A percentile compares a stretch with the other conserved stretches of the same genome.
Evolutionary conservation across 2,888 invertebrate species (phyloP).

Genomic region (Plagiodera versicolora): DNA sequence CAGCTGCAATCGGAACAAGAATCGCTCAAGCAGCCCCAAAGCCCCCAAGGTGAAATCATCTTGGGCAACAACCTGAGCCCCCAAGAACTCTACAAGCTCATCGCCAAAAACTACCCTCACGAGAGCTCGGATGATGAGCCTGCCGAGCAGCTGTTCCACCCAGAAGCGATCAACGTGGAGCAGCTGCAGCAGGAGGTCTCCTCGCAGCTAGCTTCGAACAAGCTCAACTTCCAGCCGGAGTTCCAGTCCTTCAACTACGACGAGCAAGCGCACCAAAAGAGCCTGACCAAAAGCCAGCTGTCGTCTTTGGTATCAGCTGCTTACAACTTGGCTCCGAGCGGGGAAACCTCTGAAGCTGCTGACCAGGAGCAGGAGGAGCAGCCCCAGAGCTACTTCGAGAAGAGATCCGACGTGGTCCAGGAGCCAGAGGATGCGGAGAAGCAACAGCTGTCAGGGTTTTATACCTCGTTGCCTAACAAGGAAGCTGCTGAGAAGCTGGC

Average conservation of each 20-base stretch:
- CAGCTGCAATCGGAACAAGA: slow-evolving; percentile 31
- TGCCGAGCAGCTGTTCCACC: slow-evolving; percentile 48
- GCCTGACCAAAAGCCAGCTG: slow-evolving; percentile 26
- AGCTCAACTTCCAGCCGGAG: slow-evolving; percentile 53
- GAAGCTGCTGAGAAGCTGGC: slow-evolving; percentile 65
- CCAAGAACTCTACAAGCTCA: slow-evolving; percentile 31
- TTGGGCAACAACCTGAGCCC: slow-evolving; percentile 28
- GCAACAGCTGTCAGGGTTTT: slow-evolving; percentile 52
- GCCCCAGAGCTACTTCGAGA: slow-evolving; percentile 43
- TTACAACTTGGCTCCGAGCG: slow-evolving; percentile 34
- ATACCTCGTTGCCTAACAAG: slow-evolving; percentile 64
- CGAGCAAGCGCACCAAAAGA: slow-evolving; percentile 48
- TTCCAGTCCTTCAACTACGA: slow-evolving; percentile 57
- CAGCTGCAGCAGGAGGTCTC: slow-evolving; percentile 33
- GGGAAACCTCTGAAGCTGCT: slow-evolving; percentile 20
- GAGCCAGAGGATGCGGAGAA: slow-evolving; percentile 38
- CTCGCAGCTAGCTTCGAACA: slow-evolving; percentile 46
- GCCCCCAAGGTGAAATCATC: slow-evolving; percentile 27
- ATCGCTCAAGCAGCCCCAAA: slow-evolving; percentile 17
- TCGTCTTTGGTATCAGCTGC: slow-evolving; percentile 39
- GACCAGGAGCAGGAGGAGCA: slow-evolving; percentile 16
- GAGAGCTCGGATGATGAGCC: slow-evolving; percentile 44
- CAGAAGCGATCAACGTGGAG: slow-evolving; percentile 52
- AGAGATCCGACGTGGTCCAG: slow-evolving; percentile 25
- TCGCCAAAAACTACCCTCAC: slow-evolving; percentile 39